Percentiles rank a stretch among this genome's conserved stretches.
phyloP scores from a whole-genome alignment of 1,140 invertebrate species.

The Pachypeltis micranthus region DNA sequence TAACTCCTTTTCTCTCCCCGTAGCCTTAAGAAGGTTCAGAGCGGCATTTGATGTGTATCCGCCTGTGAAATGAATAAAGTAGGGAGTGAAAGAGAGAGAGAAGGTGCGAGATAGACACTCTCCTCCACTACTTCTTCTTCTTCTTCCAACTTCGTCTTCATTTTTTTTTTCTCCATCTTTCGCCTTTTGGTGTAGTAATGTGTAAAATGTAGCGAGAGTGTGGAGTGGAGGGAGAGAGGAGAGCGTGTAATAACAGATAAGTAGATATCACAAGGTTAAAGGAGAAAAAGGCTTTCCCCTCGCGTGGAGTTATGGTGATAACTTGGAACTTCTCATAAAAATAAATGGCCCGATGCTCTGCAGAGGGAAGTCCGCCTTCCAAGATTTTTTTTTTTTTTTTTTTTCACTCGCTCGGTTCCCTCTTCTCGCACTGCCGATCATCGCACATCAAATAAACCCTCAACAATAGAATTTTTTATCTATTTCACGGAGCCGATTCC shows the following conservation, averaged over 20 bases:
- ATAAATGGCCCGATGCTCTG: slow-evolving; percentile 25
- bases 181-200: slow-evolving; percentile 7
- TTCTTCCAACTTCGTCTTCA: too few relatives aligned
- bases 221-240: not conserved
- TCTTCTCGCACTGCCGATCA: too few relatives aligned
- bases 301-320: slow-evolving; percentile 25
- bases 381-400: not conserved
- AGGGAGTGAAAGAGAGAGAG: not conserved
- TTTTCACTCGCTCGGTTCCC: not conserved
- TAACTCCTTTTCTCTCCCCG: too few relatives aligned
- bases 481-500: not conserved
- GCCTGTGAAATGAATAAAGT: slow-evolving; percentile 4
- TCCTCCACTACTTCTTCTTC: not conserved
- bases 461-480: slow-evolving; percentile 8
- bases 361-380: slow-evolving; percentile 18
- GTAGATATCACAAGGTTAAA: slow-evolving; percentile 15
- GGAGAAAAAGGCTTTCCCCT: slow-evolving; percentile 10
- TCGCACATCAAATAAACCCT: slow-evolving; percentile 4
- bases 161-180: too few relatives aligned
- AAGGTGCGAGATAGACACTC: not conserved
- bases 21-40: too few relatives aligned
- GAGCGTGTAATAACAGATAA: slow-evolving; percentile 17
- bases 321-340: slow-evolving; percentile 25
- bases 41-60: slow-evolving; percentile 2
- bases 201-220: not conserved